phyloP scores from a whole-genome alignment of 2,888 invertebrate species.

The Linnaemya vulpina region DNA sequence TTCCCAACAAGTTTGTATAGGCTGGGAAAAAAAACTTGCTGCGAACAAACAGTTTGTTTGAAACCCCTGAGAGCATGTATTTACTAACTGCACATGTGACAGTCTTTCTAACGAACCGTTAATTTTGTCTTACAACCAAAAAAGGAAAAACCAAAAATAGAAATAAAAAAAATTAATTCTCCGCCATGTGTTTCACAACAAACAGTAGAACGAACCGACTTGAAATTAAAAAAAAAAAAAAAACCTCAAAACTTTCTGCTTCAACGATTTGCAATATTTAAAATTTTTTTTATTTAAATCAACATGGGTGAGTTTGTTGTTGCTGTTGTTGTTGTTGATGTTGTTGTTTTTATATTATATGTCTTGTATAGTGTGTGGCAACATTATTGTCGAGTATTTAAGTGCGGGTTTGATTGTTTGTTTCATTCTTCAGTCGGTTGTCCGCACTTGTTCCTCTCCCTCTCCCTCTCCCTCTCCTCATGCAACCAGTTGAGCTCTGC shows the following conservation, averaged over 20 bases:
- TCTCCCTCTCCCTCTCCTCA: too few relatives aligned
- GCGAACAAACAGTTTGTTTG: background rate
- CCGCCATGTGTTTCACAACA: slow-evolving; percentile 32
- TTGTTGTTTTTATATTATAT: slow-evolving; percentile 33
- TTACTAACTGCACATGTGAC: slow-evolving; percentile 10
- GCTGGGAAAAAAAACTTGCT: background rate
- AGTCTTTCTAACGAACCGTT: background rate
- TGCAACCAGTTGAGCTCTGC: slow-evolving; percentile 44
- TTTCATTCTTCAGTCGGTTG: slow-evolving; percentile 1
- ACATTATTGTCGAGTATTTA: slow-evolving; percentile 12
- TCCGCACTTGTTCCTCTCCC: background rate
- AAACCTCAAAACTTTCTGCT: slow-evolving; percentile 58
- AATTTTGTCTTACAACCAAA: slow-evolving; percentile 15
- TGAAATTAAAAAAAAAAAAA: too few relatives aligned
- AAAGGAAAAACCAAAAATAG: background rate
- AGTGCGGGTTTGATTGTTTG: slow-evolving; percentile 46
- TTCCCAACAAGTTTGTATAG: background rate
- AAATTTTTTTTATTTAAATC: slow-evolving; percentile 23
- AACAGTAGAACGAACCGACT: slow-evolving; percentile 5
- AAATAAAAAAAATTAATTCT: slow-evolving; percentile 21
- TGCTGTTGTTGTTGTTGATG: slow-evolving; percentile 32
- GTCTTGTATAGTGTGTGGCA: slow-evolving; percentile 29
- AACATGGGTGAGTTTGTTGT: background rate
- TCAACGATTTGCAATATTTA: slow-evolving; percentile 48
- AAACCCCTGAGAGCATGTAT: slow-evolving; percentile 8